Evolutionary conservation across 2,888 invertebrate species (phyloP).

Genomic region (Lasius platythorax): DNA sequence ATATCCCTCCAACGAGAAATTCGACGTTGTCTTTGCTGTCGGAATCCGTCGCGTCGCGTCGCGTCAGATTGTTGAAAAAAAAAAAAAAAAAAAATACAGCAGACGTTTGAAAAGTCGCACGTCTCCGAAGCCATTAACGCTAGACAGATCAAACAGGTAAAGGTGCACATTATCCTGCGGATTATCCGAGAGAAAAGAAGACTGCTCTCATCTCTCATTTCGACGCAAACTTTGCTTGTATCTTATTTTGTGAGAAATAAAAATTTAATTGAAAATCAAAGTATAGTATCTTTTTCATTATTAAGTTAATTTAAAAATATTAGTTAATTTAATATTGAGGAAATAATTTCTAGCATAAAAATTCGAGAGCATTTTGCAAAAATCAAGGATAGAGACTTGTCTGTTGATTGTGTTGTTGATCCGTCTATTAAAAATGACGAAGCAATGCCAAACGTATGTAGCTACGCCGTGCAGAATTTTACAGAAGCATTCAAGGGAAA

Average conservation of each 20-base stretch:
- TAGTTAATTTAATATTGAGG: not conserved
- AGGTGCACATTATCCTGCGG: not conserved
- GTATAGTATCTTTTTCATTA: not conserved
- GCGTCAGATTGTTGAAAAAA: slow-evolving; percentile 15
- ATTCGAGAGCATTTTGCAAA: not conserved
- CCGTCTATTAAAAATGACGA: not conserved
- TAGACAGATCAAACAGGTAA: slow-evolving; percentile 29
- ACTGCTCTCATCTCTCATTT: not conserved
- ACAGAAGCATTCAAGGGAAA: slow-evolving; percentile 2
- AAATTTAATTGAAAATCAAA: not conserved
- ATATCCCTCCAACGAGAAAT: slow-evolving; percentile 26
- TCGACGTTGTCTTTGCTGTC: slow-evolving; percentile 50
- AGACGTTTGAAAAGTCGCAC: slow-evolving; percentile 21
- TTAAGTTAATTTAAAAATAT: not conserved
- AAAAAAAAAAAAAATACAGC: slow-evolving; percentile 19
- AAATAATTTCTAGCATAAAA: not conserved
- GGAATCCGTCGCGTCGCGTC: slow-evolving; percentile 19
- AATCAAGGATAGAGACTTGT: not conserved
- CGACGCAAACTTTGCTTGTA: not conserved
- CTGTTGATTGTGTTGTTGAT: not conserved
- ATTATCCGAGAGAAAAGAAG: not conserved
- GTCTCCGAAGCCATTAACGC: slow-evolving; percentile 36
- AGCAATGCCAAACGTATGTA: not conserved
- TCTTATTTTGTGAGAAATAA: not conserved
- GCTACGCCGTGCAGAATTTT: not conserved